phyloP scores from a whole-genome alignment of 2,113 vertebrate species.

The Halcyon senegalensis region DNA sequence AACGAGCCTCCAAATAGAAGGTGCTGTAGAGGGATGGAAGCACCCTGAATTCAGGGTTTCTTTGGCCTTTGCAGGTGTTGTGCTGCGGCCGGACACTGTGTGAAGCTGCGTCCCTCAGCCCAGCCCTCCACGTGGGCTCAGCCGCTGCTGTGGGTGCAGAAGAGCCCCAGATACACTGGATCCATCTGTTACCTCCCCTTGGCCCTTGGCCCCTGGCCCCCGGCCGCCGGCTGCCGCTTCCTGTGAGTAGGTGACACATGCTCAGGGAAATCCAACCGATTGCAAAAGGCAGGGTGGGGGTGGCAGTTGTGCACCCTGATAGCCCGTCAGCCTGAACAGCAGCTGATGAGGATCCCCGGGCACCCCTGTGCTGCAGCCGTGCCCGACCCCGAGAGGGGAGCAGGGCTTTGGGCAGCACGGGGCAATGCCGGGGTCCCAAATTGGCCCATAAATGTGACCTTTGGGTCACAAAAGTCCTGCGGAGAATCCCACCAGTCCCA shows the following conservation, averaged over 20 bases:
- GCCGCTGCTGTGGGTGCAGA: neutral
- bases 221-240: fast-evolving
- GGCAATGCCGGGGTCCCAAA: neutral
- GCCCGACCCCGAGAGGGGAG: neutral
- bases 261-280: neutral
- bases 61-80: neutral
- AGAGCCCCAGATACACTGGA: neutral
- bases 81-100: fast-evolving
- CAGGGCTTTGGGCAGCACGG: fast-evolving
- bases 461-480: neutral
- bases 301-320: fast-evolving
- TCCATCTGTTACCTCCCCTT: neutral
- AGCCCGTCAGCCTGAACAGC: fast-evolving
- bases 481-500: neutral
- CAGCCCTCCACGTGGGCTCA: fast-evolving
- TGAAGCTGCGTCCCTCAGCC: fast-evolving
- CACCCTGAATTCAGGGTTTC: neutral
- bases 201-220: neutral
- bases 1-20: neutral
- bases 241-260: neutral
- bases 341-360: fast-evolving
- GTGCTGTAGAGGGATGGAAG: neutral
- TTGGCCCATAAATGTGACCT: neutral
- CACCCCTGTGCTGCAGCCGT: fast-evolving
- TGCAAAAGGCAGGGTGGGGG: fast-evolving